A percentile compares a stretch with the other conserved stretches of the same genome.
These are phyloP conservation scores for Marmota monax DNA, from an alignment of 2,113 vertebrate genomes.

Conservation along the genomic window DNA sequence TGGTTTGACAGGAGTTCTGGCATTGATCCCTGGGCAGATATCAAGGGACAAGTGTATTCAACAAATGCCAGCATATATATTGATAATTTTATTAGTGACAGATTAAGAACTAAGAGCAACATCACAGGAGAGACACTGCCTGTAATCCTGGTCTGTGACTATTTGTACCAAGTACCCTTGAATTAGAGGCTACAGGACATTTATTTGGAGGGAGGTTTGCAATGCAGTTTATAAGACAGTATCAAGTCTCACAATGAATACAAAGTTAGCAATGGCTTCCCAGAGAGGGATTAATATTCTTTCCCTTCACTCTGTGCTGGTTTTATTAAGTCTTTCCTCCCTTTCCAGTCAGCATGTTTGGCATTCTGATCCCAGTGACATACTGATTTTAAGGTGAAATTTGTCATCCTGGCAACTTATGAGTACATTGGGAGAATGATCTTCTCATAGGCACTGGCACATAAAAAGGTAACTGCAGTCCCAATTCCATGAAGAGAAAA, in stretches of 20 bases:
- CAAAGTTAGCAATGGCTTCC: not conserved
- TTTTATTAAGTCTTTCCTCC: not conserved
- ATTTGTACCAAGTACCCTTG: not conserved
- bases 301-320: not conserved
- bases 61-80: not conserved
- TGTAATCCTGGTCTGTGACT: not conserved
- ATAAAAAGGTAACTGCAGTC: not conserved
- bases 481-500: rapidly evolving
- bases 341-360: not conserved
- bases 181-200: not conserved
- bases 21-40: not conserved
- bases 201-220: not conserved
- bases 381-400: conserved; percentile 1
- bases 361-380: not conserved
- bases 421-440: not conserved
- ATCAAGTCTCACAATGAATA: not conserved
- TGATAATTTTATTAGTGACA: too few species aligned
- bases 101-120: not conserved
- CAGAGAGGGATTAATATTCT: not conserved
- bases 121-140: not conserved
- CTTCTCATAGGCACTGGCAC: not conserved
- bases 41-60: not conserved
- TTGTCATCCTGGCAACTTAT: not conserved
- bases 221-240: not conserved
- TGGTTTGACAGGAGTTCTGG: not conserved